A percentile compares a stretch with the other conserved stretches of the same genome.
These are phyloP conservation scores for Campylomormyrus tamandua DNA, from an alignment of 2,113 vertebrate species.

Conservation along the genomic window DNA sequence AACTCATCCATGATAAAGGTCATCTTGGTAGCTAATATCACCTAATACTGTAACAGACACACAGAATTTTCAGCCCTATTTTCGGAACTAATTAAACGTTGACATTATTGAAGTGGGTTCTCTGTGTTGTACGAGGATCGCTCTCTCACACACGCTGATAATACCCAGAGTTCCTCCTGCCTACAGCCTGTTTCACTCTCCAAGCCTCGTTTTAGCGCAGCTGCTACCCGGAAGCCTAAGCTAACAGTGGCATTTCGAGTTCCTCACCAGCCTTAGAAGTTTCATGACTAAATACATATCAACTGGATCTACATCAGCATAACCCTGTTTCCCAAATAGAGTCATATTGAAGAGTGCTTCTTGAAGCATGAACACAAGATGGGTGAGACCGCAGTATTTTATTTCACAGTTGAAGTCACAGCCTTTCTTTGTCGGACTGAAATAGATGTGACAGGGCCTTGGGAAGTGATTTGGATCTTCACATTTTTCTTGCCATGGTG, in stretches of 20 bases:
- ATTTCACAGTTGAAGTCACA: constrained; percentile 15
- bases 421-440: neutral
- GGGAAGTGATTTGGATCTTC: neutral
- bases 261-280: neutral
- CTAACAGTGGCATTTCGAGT: neutral
- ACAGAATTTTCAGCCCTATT: constrained; percentile 33
- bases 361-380: neutral
- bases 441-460: neutral
- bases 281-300: neutral
- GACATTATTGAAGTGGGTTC: constrained; percentile 36
- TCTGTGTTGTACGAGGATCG: constrained; percentile 11
- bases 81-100: constrained; percentile 40
- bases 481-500: neutral
- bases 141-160: constrained; percentile 27
- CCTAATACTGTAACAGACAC: constrained; percentile 31
- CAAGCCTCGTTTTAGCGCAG: neutral
- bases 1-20: neutral
- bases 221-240: neutral
- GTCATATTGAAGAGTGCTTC: neutral
- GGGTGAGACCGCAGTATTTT: neutral
- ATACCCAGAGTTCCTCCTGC: constrained; percentile 20
- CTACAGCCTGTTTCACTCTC: constrained; percentile 23
- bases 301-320: neutral
- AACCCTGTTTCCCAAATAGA: neutral
- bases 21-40: neutral